Conservation (phyloP, 2,888 invertebrate genomes). For the Linnaemya tessellans region DNA sequence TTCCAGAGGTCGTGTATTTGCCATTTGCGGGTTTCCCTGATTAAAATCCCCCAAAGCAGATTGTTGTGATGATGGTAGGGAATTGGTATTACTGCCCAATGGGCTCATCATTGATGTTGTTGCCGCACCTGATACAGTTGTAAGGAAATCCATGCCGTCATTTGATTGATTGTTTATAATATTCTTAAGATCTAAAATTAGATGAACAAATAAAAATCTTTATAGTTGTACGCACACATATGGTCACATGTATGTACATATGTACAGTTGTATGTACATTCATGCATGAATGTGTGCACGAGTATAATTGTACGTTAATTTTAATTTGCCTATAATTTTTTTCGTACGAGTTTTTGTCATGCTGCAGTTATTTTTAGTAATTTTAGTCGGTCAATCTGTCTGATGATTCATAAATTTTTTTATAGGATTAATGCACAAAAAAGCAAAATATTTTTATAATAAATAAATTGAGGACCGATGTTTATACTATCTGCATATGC, state of each 20-base stretch:
- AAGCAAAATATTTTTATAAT: conserved; percentile 3
- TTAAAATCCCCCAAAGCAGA: conserved; percentile 50
- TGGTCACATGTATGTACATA: neutral
- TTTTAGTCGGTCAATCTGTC: conserved; percentile 62
- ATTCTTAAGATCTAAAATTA: conserved; percentile 81
- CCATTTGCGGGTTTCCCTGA: conserved; percentile 54
- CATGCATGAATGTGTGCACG: neutral
- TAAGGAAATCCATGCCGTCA: conserved; percentile 80
- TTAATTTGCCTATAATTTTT: conserved; percentile 8
- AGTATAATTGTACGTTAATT: neutral
- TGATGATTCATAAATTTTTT: conserved; percentile 27
- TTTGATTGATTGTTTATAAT: conserved; percentile 81
- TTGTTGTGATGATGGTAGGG: conserved; percentile 41
- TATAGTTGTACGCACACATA: neutral
- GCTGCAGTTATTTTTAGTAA: conserved; percentile 50
- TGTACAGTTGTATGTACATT: neutral
- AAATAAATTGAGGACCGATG: neutral
- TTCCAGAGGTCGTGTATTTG: conserved; percentile 75
- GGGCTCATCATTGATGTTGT: conserved; percentile 59
- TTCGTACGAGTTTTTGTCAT: conserved; percentile 5
- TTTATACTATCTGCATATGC: neutral
- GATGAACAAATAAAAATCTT: conserved; percentile 18
- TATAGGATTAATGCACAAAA: conserved; percentile 17
- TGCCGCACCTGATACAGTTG: conserved; percentile 71
- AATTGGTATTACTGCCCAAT: conserved; percentile 47